Evolutionary conservation across 2,888 invertebrate genomes (phyloP).

Genomic region (Coelopa pilipes): DNA sequence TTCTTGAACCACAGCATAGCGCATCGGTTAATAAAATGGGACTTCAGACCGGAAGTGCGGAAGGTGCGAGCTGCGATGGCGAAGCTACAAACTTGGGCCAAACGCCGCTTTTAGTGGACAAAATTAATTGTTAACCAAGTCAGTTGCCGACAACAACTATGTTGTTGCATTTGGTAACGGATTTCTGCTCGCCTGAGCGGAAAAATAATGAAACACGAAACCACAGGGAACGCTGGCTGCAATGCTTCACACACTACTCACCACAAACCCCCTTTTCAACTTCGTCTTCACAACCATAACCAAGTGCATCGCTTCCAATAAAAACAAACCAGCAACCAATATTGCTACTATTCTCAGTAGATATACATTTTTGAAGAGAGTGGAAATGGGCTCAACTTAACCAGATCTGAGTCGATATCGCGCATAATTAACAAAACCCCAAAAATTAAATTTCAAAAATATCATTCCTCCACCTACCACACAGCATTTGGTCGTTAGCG

Average conservation of each 20-base stretch:
- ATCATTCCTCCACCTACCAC: too few relatives aligned
- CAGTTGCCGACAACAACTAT: conserved; percentile 36
- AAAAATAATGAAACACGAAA: conserved; percentile 46
- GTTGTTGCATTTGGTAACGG: conserved; percentile 51
- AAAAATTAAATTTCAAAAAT: too few relatives aligned
- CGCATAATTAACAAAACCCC: too few relatives aligned
- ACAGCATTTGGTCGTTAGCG: too few relatives aligned
- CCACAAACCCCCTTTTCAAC: neutral
- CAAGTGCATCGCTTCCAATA: neutral
- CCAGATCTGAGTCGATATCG: too few relatives aligned
- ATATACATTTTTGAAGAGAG: too few relatives aligned
- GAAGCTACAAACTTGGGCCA: conserved; percentile 27
- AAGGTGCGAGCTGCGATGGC: too few relatives aligned
- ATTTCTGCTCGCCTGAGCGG: conserved; percentile 58
- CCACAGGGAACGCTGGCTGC: neutral
- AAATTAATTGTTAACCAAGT: conserved; percentile 14
- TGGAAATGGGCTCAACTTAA: too few relatives aligned
- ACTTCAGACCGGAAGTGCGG: neutral
- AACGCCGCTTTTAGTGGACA: conserved; percentile 10
- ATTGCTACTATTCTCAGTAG: neutral
- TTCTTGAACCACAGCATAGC: too few relatives aligned
- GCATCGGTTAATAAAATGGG: too few relatives aligned
- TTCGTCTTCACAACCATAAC: neutral
- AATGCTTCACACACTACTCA: too few relatives aligned
- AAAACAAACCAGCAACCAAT: too few relatives aligned